These are phyloP conservation scores for Anarrhichthys ocellatus DNA, from an alignment of 2,113 vertebrate genomes.

Conservation along the genomic window DNA sequence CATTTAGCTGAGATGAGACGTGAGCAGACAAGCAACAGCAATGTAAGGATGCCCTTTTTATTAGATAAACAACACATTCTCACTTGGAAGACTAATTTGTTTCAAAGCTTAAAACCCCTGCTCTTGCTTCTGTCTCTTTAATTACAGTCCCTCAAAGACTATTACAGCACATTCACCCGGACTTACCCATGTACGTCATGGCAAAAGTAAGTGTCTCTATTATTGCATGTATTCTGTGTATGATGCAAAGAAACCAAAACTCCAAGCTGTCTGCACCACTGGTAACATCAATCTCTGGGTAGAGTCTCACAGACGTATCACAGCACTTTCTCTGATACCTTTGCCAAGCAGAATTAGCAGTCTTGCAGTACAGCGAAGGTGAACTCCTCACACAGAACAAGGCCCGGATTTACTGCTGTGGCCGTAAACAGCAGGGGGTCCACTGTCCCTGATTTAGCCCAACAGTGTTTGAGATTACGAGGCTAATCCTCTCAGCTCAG, in stretches of 20 bases:
- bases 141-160: background rate
- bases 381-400: slow-evolving; percentile 26
- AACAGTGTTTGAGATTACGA: slow-evolving; percentile 61
- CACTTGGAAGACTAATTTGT: background rate
- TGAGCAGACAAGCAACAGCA: background rate
- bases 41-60: background rate
- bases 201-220: background rate
- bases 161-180: background rate
- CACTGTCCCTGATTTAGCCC: slow-evolving; percentile 60
- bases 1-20: background rate
- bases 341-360: background rate
- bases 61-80: background rate
- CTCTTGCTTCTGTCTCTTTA: background rate
- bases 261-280: background rate
- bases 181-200: background rate
- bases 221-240: background rate
- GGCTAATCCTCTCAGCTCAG: slow-evolving; percentile 67
- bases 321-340: background rate
- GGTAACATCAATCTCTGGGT: background rate
- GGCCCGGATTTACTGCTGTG: slow-evolving; percentile 40
- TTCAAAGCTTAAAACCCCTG: background rate
- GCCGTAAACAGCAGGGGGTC: slow-evolving; percentile 24
- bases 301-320: background rate
- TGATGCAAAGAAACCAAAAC: background rate
- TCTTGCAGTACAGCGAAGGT: background rate